Evolutionary conservation across 2,113 vertebrate species (phyloP).

Genomic region (Alosa alosa): DNA sequence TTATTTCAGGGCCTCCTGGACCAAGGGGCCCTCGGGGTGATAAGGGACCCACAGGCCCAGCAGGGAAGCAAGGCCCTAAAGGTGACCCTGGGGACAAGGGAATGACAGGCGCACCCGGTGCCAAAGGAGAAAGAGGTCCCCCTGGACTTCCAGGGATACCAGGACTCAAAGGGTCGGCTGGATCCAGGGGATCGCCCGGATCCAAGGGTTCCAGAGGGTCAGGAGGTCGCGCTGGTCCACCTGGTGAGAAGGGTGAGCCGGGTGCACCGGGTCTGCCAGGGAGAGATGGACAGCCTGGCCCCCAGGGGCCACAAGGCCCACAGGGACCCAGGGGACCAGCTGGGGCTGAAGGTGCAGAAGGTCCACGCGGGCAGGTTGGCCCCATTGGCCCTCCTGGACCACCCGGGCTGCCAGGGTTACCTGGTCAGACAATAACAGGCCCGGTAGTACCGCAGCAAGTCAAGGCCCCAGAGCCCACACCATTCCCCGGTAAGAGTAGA

Average conservation of each 20-base stretch:
- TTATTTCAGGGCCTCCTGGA: slow-evolving; percentile 90
- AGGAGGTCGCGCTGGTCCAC: slow-evolving; percentile 82
- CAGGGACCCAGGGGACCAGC: slow-evolving; percentile 80
- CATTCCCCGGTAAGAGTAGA: background rate
- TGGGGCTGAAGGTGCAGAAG: slow-evolving; percentile 80
- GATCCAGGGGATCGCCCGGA: slow-evolving; percentile 81
- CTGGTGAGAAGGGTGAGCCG: slow-evolving; percentile 87
- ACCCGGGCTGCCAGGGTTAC: slow-evolving; percentile 76
- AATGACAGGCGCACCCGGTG: slow-evolving; percentile 76
- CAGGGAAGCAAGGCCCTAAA: slow-evolving; percentile 82
- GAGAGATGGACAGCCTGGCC: slow-evolving; percentile 79
- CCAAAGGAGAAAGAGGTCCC: slow-evolving; percentile 84
- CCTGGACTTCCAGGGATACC: slow-evolving; percentile 74
- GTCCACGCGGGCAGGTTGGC: slow-evolving; percentile 81
- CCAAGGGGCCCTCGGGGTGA: slow-evolving; percentile 91
- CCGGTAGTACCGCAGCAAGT: slow-evolving; percentile 35
- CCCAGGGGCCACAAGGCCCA: slow-evolving; percentile 78
- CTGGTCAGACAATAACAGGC: slow-evolving; percentile 54
- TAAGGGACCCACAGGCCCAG: slow-evolving; percentile 83
- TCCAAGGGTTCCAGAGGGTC: slow-evolving; percentile 89
- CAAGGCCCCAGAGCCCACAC: background rate
- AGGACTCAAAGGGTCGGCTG: slow-evolving; percentile 84
- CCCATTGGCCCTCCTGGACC: slow-evolving; percentile 82
- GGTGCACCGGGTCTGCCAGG: slow-evolving; percentile 81
- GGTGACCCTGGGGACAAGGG: slow-evolving; percentile 94